Evolutionary conservation across 2,113 vertebrate species (phyloP), one percentile per base, ranked within the genome.

Genomic region (Speoplatyrhinus poulsoni): DNA sequence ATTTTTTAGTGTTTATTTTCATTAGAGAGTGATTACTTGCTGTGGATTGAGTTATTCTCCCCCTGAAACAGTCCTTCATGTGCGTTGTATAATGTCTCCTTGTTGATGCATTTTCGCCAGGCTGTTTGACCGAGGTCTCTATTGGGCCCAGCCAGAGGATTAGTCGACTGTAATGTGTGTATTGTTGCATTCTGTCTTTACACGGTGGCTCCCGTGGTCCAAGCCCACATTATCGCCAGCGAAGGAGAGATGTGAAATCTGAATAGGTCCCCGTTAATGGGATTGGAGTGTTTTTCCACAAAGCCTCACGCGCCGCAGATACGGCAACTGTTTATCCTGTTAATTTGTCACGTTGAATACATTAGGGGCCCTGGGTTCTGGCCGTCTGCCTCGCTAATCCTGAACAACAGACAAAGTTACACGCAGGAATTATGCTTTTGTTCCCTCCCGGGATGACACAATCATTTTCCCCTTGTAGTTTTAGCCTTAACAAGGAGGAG

Each of bases 311-410:
- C 92, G 91, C 87, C 79, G 69, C 79, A 83, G 87, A 92, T 91
- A 91, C 93, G 85, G 82, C 76, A 72, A 82, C 85, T 91, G 90
- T 93, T 93, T 94, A 93, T 93, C 90, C 89, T 70, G 85, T 91
- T 93, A 94, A 93, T 93, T 89, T 91, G 89, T 88, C 93, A 91
- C 90, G 91, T 92, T 92, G 89, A 93, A 91, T 89, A 91, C 89
- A 94, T 93, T 92, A 93, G 65, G 62, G 86, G 81, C 67, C 59
- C 58, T 77, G 67, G 52, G 73, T 79, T 71, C 76, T 91, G 93
- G 91, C 92, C 61, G 65, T 50, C 12, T 89, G 89, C 91, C 90
- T 81, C 65, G 49, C 79, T 92, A 90, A 91, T 91, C 91, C 84
- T 62, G 52, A 76, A 78, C 73, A 85, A 41, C 36, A 41, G 36